A percentile compares a stretch with the other conserved stretches of the same genome.
These are phyloP conservation scores for Galleria mellonella DNA, from an alignment of 1,140 invertebrate species.

Conservation along the genomic window DNA sequence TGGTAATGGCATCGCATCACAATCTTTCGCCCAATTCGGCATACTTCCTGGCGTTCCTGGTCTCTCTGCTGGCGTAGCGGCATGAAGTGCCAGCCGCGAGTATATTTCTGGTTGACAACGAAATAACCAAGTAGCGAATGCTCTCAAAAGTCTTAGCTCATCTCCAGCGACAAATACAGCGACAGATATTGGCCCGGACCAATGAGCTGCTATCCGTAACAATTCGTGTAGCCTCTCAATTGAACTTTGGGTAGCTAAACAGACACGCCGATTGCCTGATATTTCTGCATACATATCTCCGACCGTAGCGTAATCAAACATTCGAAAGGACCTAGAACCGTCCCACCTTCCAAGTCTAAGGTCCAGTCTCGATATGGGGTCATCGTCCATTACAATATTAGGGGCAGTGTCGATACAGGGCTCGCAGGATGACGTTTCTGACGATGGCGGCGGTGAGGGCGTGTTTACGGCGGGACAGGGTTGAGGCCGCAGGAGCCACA, in stretches of 20 bases:
- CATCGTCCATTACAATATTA: slow-evolving; percentile 43
- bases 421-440: slow-evolving; percentile 47
- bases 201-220: slow-evolving; percentile 84
- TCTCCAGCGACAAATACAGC: slow-evolving; percentile 88
- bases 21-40: slow-evolving; percentile 70
- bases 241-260: slow-evolving; percentile 89
- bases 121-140: slow-evolving; percentile 84
- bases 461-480: slow-evolving; percentile 35
- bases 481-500: slow-evolving; percentile 76
- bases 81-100: slow-evolving; percentile 49
- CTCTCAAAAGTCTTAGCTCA: slow-evolving; percentile 80
- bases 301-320: slow-evolving; percentile 83
- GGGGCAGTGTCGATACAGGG: slow-evolving; percentile 51
- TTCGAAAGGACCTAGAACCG: slow-evolving; percentile 78
- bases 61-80: slow-evolving; percentile 41
- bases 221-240: slow-evolving; percentile 87
- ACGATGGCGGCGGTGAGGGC: slow-evolving; percentile 21
- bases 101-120: slow-evolving; percentile 83
- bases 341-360: slow-evolving; percentile 84
- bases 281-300: slow-evolving; percentile 77
- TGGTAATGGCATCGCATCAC: slow-evolving; percentile 38
- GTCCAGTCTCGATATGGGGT: slow-evolving; percentile 76
- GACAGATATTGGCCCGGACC: slow-evolving; percentile 90
- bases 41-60: slow-evolving; percentile 77
- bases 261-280: slow-evolving; percentile 78